Percentiles rank a stretch among this genome's conserved stretches.
phyloP scores from a whole-genome alignment of 23 tunicate species.

The Ascidia mentula region DNA sequence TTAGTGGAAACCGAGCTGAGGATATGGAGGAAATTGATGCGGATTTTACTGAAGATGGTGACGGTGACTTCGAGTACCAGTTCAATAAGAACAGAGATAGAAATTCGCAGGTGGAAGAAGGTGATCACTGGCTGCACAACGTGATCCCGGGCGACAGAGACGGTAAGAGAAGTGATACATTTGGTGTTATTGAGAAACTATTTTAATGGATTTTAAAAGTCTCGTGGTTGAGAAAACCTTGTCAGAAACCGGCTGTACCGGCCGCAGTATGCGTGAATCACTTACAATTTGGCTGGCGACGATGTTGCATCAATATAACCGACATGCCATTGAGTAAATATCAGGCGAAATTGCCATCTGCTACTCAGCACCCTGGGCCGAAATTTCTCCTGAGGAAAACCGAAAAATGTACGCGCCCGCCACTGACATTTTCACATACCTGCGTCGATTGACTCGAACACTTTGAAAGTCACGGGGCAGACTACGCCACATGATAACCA shows the following conservation, averaged over 20 bases:
- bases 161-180: constrained; percentile 33
- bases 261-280: background rate
- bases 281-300: too few relatives aligned
- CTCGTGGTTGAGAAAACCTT: background rate
- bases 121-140: constrained; percentile 24
- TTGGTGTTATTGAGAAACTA: background rate
- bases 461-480: too few relatives aligned
- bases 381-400: too few relatives aligned
- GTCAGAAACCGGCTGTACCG: background rate
- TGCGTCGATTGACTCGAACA: too few relatives aligned
- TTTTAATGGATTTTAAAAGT: too few relatives aligned
- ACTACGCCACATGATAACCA: too few relatives aligned
- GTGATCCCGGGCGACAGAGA: constrained; percentile 56
- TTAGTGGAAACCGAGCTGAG: constrained; percentile 13
- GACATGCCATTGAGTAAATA: too few relatives aligned
- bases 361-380: too few relatives aligned
- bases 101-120: background rate
- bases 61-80: constrained; percentile 53
- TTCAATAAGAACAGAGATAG: background rate
- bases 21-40: constrained; percentile 33
- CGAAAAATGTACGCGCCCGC: too few relatives aligned
- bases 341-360: too few relatives aligned
- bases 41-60: constrained; percentile 48
- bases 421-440: too few relatives aligned
- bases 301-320: too few relatives aligned